Evolutionary conservation across 2,888 invertebrate species (phyloP).

Genomic region (Orthosia gracilis): DNA sequence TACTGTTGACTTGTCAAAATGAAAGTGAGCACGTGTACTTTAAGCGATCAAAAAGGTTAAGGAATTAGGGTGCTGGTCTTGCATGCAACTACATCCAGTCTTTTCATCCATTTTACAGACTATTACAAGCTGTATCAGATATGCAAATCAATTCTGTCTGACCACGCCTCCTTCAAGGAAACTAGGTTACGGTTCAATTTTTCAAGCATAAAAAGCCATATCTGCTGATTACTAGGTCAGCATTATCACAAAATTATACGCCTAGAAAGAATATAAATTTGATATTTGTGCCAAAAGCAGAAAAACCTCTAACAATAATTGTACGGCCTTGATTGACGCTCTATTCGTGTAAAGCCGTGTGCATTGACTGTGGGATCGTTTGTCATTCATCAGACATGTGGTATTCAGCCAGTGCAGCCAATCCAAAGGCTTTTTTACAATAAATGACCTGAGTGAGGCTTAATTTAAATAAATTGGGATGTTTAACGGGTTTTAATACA

Average conservation of each 20-base stretch:
- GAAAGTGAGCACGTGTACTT: too few species aligned
- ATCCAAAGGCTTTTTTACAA: constrained; percentile 54
- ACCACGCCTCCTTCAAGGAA: constrained; percentile 28
- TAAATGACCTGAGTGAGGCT: constrained; percentile 25
- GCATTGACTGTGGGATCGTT: constrained; percentile 63
- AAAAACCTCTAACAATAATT: constrained; percentile 53
- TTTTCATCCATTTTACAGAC: constrained; percentile 12
- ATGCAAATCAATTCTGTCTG: constrained; percentile 20
- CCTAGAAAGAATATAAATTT: constrained; percentile 30
- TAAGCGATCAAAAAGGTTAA: too few species aligned
- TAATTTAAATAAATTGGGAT: constrained; percentile 22
- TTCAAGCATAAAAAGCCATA: constrained; percentile 34
- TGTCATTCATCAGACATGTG: constrained; percentile 57
- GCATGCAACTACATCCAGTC: too few species aligned
- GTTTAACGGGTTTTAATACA: constrained; percentile 12
- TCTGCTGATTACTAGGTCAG: constrained; percentile 40
- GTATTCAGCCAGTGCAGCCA: constrained; percentile 63
- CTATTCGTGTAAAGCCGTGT: constrained; percentile 63
- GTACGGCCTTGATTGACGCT: constrained; percentile 65
- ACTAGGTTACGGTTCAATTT: constrained; percentile 45
- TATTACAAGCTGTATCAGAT: constrained; percentile 9
- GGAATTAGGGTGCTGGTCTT: too few species aligned
- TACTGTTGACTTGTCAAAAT: too few species aligned
- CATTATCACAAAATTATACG: constrained; percentile 43
- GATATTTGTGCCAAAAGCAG: constrained; percentile 39